Percentiles rank a stretch among this genome's conserved stretches.
phyloP scores from a whole-genome alignment of 1,140 invertebrate species.

The Choristoneura fumiferana region DNA sequence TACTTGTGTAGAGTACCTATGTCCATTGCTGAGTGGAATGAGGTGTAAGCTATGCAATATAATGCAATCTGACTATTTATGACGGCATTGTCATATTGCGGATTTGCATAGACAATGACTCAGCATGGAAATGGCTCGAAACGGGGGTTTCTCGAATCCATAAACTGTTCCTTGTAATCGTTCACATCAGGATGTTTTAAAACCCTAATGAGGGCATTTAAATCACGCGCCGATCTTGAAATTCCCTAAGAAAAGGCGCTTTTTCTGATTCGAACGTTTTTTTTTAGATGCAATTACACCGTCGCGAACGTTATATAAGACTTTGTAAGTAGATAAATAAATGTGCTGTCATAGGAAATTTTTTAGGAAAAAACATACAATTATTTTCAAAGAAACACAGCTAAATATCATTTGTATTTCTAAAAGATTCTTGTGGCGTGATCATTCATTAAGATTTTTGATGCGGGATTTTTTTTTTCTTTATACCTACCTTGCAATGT shows the following conservation, averaged over 20 bases:
- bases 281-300: slow-evolving; percentile 28
- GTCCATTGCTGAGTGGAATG: no score
- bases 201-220: slow-evolving; percentile 35
- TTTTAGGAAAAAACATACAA: no score
- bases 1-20: no score
- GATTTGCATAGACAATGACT: slow-evolving; percentile 67
- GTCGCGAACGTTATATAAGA: slow-evolving; percentile 16
- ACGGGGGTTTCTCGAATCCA: slow-evolving; percentile 52
- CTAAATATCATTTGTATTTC: no score
- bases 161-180: slow-evolving; percentile 53
- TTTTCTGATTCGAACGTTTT: slow-evolving; percentile 26
- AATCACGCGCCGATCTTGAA: slow-evolving; percentile 26
- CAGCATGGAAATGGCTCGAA: slow-evolving; percentile 21
- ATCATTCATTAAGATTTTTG: no score
- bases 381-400: no score
- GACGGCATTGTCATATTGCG: slow-evolving; percentile 40
- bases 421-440: no score
- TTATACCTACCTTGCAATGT: no score
- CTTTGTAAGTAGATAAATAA: no score
- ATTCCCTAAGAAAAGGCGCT: slow-evolving; percentile 37
- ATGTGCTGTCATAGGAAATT: no score
- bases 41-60: no score
- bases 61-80: slow-evolving; percentile 37
- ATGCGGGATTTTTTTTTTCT: no score
- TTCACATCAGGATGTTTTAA: slow-evolving; percentile 52